Percentiles rank a stretch among this genome's conserved stretches.
These are phyloP conservation scores for Gymnodraco acuticeps DNA, from an alignment of 2,797 vertebrate genomes.

Conservation along the genomic window DNA sequence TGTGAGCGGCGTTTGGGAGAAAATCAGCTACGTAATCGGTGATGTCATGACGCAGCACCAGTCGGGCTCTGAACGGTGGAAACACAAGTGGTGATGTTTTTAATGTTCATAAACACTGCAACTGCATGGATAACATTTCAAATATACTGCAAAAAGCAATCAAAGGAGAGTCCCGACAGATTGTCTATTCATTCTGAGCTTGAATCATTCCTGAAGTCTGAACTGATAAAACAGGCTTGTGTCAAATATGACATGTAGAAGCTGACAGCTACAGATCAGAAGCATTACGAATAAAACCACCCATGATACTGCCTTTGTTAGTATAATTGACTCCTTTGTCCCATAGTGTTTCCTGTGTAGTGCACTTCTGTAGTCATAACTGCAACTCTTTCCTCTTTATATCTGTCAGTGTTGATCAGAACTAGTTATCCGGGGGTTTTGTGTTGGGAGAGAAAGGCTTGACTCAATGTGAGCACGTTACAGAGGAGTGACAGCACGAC, in stretches of 20 bases:
- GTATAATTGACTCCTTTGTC: background rate
- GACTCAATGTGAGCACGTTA: no score
- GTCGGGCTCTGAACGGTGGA: no score
- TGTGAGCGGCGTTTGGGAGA: no score
- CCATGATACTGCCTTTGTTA: background rate
- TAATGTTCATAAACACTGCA: background rate
- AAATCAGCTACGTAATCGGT: no score
- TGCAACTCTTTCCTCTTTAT: constrained; percentile 1
- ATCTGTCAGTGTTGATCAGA: constrained; percentile 15
- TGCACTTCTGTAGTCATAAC: background rate
- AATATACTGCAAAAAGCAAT: background rate
- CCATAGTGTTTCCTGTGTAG: background rate
- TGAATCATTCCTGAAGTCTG: background rate
- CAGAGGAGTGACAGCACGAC: no score
- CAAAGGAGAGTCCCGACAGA: background rate
- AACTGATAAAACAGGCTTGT: background rate
- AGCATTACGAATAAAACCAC: no score
- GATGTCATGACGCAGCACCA: no score
- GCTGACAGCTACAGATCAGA: no score
- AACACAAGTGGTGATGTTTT: background rate
- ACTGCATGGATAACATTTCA: background rate
- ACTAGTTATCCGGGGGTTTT: constrained; percentile 27
- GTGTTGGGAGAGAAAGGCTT: no score
- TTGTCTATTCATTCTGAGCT: background rate
- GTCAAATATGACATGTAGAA: no score